Percentiles rank a stretch among this genome's conserved stretches.
Conservation (phyloP, 2,888 invertebrate species). For the Tineola bisselliella region DNA sequence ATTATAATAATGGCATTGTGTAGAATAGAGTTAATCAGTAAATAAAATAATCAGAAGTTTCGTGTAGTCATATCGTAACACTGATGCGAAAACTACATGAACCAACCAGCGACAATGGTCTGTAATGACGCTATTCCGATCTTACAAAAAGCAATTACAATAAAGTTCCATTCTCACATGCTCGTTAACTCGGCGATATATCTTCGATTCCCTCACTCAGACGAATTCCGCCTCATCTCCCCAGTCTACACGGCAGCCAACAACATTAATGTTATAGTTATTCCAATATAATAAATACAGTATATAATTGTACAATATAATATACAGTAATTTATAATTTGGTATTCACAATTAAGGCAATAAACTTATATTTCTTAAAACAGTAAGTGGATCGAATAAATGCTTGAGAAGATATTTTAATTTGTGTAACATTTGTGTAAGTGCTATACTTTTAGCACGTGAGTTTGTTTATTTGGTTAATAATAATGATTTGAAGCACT, state of each 20-base stretch:
- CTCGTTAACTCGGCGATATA: constrained; percentile 66
- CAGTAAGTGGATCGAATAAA: too few species aligned
- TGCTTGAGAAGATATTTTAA: too few species aligned
- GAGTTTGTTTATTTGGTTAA: too few species aligned
- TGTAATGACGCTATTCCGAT: constrained; percentile 62
- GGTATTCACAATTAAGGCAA: too few species aligned
- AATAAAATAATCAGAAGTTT: not conserved
- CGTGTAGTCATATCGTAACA: not conserved
- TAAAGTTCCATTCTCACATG: constrained; percentile 66
- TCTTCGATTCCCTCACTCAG: constrained; percentile 54
- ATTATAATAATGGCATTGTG: too few species aligned
- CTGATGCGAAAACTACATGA: constrained; percentile 4
- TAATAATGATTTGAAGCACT: not conserved
- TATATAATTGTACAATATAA: not conserved
- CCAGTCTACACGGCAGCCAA: not conserved
- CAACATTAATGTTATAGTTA: constrained; percentile 3
- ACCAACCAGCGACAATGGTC: constrained; percentile 35
- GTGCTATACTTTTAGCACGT: too few species aligned
- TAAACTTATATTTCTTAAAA: too few species aligned
- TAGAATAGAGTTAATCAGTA: too few species aligned
- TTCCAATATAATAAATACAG: not conserved
- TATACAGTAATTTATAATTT: too few species aligned
- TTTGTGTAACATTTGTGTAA: too few species aligned
- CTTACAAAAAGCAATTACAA: constrained; percentile 69
- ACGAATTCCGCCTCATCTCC: constrained; percentile 18